Base-by-base conservation (phyloP, 2,797 vertebrate species). In the Carapus acus region DNA sequence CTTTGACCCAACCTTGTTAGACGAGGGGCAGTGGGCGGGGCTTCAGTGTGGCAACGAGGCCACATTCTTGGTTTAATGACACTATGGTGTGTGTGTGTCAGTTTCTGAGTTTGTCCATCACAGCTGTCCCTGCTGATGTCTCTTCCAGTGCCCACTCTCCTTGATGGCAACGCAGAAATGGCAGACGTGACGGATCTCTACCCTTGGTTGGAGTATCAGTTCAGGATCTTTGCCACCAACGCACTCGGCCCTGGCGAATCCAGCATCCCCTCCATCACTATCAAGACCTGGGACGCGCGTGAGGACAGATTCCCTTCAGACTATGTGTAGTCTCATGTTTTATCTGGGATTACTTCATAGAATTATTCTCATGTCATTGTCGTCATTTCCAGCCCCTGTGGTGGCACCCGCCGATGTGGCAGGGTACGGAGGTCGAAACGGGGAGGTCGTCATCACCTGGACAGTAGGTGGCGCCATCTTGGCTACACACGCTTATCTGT, bases 151-250 rank as follows among this genome's bases (percentile, higher is more conserved):
- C 93, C 94, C 7, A 68, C 85, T 19, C 56, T 89, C 70, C 86
- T 98, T 66, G 92, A 97, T 58, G 91, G 92, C 60, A 91, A 88
- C 36, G 71, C 86, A 58, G 93, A 96, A 49, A 85, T 70, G 4
- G 91, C 91, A 33, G 93, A 86, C 12, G 89, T 96, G 41, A 88
- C 91, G 3, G 93, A 94, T 58, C 83, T 99, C 69, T 94, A 91
- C 65, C 89, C 94, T 0, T 98, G 94, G 94, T 92, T 97, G 92
- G 91, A 95, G 42, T 99, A 99, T 63, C 92, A 97, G 78, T 99
- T 99, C 74, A 90, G 94, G 15, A 91, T 96, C 54, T 89, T 93
- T 31, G 96, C 96, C 40, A 90, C 84, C 41, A 99, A 97, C 49
- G 93, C 93, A 8, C 7, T 94, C 59, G 96, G 96, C 18, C 87